Evolutionary conservation across 2,113 vertebrate species (phyloP).

Genomic region (Amazona vittata): DNA sequence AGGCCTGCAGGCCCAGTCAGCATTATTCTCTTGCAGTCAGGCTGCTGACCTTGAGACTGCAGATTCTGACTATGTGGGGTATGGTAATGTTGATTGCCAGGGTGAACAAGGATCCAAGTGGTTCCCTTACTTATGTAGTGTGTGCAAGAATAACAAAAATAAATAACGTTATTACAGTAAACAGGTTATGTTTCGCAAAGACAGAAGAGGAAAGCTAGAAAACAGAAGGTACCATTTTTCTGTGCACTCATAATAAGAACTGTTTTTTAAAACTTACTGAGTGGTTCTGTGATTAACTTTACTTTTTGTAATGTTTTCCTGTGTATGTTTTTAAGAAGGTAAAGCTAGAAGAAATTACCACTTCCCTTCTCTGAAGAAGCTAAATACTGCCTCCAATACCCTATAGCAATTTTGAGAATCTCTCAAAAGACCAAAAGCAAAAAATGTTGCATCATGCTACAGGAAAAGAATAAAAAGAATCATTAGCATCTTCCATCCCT

Average conservation of each 20-base stretch:
- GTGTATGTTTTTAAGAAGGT: neutral
- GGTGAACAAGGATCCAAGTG: neutral
- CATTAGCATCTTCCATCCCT: neutral
- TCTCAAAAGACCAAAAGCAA: neutral
- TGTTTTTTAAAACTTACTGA: neutral
- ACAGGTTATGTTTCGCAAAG: neutral
- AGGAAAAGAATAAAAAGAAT: neutral
- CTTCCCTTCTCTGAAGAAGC: neutral
- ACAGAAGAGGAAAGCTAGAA: neutral
- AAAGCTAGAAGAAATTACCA: neutral
- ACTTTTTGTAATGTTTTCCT: neutral
- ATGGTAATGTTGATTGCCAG: neutral
- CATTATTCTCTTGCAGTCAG: neutral
- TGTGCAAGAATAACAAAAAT: neutral
- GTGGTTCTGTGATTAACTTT: neutral
- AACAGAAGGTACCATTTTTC: neutral
- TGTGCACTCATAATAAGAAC: neutral
- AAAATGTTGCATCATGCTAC: neutral
- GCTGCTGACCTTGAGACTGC: neutral
- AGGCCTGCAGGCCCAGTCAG: neutral
- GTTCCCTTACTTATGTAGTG: neutral
- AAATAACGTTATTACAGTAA: neutral
- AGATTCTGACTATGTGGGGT: neutral
- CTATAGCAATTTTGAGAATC: neutral
- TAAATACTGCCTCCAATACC: neutral